Evolutionary conservation across 2,797 vertebrate genomes (phyloP).

Genomic region (Thaleichthys pacificus): DNA sequence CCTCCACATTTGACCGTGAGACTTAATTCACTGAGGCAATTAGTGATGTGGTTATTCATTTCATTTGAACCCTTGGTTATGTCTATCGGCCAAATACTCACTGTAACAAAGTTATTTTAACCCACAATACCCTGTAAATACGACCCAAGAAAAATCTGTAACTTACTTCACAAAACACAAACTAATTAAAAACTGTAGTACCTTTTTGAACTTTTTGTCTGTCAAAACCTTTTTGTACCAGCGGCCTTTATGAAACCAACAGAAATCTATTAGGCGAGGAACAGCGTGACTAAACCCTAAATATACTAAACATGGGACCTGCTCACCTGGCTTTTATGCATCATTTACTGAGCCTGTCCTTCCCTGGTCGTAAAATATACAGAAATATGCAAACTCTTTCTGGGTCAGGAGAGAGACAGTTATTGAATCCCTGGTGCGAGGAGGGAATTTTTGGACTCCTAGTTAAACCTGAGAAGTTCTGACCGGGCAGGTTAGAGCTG

Average conservation of each 20-base stretch:
- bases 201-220: conserved; percentile 24
- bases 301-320: conserved; percentile 34
- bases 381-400: conserved; percentile 53
- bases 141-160: too few relatives aligned
- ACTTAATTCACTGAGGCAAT: not conserved
- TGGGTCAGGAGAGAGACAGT: conserved; percentile 43
- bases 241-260: conserved; percentile 48
- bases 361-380: conserved; percentile 49
- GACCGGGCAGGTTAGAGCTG: conserved; percentile 12
- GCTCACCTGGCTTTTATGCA: conserved; percentile 18
- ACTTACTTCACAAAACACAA: not conserved
- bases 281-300: conserved; percentile 43
- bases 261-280: conserved; percentile 55
- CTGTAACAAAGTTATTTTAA: not conserved
- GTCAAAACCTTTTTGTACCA: conserved; percentile 55
- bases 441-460: conserved; percentile 57
- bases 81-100: not conserved
- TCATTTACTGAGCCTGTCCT: conserved; percentile 33
- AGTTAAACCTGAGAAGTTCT: conserved; percentile 51
- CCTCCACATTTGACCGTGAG: not conserved
- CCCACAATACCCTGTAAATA: too few relatives aligned
- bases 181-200: conserved; percentile 25
- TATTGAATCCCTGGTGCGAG: conserved; percentile 26
- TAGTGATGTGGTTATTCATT: not conserved
- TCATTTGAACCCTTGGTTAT: conserved; percentile 1